Conservation (phyloP, 2,888 invertebrate species). For the Microctonus brassicae region DNA sequence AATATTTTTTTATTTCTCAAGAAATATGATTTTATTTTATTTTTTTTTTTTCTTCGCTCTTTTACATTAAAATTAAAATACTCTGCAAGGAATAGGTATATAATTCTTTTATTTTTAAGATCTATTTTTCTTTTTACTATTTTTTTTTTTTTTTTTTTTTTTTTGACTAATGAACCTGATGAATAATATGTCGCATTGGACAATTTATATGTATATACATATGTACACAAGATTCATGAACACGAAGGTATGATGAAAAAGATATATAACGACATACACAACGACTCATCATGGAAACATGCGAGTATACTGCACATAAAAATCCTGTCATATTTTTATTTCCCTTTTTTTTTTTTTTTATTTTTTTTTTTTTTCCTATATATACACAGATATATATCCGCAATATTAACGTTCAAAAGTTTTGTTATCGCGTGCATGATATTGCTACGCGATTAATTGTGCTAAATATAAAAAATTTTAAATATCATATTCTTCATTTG, state of each 20-base stretch:
- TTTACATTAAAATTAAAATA: too few relatives aligned
- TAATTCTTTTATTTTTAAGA: too few relatives aligned
- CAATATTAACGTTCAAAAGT: neutral
- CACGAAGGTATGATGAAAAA: conserved; percentile 3
- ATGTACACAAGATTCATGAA: neutral
- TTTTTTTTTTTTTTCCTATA: neutral
- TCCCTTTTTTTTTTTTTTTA: neutral
- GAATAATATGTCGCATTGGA: neutral
- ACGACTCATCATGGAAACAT: neutral
- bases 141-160: neutral
- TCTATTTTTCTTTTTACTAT: too few relatives aligned
- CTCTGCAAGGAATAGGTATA: too few relatives aligned
- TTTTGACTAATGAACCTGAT: neutral
- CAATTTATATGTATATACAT: neutral
- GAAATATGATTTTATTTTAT: too few relatives aligned
- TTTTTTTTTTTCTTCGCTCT: too few relatives aligned
- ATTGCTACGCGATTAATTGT: neutral
- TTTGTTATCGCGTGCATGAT: neutral
- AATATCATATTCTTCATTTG: neutral
- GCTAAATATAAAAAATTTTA: conserved; percentile 2
- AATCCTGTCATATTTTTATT: neutral
- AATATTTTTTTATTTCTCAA: too few relatives aligned
- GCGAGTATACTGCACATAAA: conserved; percentile 3
- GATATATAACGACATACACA: neutral
- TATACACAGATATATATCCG: neutral